These are phyloP conservation scores for Mus minutoides DNA, from an alignment of 2,797 vertebrate species.

Conservation along the genomic window DNA sequence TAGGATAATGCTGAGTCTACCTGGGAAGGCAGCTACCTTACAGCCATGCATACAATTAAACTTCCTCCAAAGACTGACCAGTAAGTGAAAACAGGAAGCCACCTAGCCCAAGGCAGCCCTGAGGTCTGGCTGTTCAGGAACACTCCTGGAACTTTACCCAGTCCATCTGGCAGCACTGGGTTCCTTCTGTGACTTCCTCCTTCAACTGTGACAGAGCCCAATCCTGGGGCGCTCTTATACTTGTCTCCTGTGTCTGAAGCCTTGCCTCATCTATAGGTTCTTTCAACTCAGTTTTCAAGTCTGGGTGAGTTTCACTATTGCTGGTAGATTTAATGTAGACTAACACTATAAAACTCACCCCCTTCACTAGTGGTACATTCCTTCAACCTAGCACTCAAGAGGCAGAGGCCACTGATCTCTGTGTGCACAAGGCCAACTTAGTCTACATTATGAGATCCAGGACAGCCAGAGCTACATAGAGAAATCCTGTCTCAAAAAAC, in stretches of 20 bases:
- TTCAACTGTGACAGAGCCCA: background rate
- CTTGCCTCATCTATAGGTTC: background rate
- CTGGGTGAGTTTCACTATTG: background rate
- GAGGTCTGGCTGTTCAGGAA: background rate
- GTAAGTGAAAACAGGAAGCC: background rate
- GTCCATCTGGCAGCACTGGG: background rate
- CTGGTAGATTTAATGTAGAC: background rate
- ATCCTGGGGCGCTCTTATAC: background rate
- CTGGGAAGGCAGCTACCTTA: background rate
- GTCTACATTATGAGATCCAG: background rate
- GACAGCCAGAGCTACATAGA: background rate
- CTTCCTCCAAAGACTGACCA: slow-evolving; percentile 11
- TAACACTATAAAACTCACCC: background rate
- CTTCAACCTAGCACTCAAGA: background rate
- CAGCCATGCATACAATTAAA: background rate
- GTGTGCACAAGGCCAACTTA: background rate
- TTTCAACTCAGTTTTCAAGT: background rate
- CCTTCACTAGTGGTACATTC: background rate
- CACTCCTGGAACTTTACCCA: background rate
- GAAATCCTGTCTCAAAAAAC: background rate
- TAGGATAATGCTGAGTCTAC: background rate
- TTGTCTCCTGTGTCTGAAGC: background rate
- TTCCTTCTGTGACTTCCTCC: background rate
- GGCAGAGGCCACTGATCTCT: background rate
- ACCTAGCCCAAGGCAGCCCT: accelerated